Percentiles rank a stretch among this genome's conserved stretches.
phyloP scores from a whole-genome alignment of 92 coral and sea anemone species.

The Siderastrea radians region DNA sequence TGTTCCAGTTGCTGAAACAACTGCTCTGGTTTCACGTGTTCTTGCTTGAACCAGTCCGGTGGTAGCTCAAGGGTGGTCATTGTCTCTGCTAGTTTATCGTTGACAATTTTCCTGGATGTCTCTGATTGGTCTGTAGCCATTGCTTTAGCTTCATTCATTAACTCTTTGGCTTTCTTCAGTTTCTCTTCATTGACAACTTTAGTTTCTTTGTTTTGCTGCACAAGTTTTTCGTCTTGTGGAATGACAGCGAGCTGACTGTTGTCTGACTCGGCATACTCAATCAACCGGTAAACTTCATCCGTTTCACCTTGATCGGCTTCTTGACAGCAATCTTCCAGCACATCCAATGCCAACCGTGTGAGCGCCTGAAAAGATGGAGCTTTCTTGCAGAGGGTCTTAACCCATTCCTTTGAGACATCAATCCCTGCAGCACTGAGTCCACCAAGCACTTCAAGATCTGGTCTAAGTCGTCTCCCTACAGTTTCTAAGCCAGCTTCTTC shows the following conservation, averaged over 20 bases:
- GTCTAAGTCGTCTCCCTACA: conserved; percentile 35
- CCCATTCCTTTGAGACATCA: conserved; percentile 56
- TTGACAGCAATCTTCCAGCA: conserved; percentile 9
- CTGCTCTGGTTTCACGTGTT: conserved; percentile 19
- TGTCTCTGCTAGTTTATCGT: conserved; percentile 18
- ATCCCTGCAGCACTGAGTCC: conserved; percentile 27
- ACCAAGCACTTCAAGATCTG: conserved; percentile 54
- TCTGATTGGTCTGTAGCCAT: conserved; percentile 33
- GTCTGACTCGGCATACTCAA: conserved; percentile 24
- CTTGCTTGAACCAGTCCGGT: conserved; percentile 43
- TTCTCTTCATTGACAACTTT: conserved; percentile 33
- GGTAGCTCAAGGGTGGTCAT: conserved; percentile 45
- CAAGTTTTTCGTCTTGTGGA: conserved; percentile 17
- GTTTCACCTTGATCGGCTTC: conserved; percentile 50
- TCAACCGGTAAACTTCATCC: conserved; percentile 21
- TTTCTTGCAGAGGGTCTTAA: conserved; percentile 9
- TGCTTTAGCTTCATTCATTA: conserved; percentile 46
- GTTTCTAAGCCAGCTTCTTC: conserved; percentile 21
- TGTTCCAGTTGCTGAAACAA: conserved; percentile 29
- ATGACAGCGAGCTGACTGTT: background rate
- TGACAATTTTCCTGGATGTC: conserved; percentile 15
- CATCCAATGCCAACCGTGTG: conserved; percentile 18
- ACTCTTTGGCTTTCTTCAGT: conserved; percentile 37
- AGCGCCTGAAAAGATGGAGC: conserved; percentile 48
- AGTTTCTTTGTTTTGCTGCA: background rate